These are phyloP conservation scores for Apodemus speciosus DNA, from an alignment of 2,113 vertebrate species.

Conservation along the genomic window DNA sequence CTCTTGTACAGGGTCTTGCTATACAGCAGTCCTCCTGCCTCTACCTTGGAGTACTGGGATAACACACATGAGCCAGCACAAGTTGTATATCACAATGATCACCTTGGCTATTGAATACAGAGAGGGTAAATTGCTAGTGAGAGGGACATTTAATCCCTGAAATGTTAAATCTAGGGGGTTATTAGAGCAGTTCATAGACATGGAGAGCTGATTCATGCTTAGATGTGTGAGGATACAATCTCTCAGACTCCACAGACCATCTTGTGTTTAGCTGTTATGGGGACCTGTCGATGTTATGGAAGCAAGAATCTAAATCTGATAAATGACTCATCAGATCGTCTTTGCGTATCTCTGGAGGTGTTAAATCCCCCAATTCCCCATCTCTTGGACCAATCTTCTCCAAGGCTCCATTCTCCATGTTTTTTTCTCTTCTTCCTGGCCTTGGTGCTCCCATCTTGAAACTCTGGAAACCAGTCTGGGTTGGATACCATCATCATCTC, in stretches of 20 bases:
- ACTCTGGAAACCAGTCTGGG: background rate
- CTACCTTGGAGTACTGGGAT: background rate
- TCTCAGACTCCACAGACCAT: background rate
- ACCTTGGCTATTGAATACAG: background rate
- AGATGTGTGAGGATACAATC: background rate
- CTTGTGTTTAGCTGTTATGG: background rate
- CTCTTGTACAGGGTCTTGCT: background rate
- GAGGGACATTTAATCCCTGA: background rate
- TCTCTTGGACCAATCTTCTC: background rate
- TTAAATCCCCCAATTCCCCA: background rate
- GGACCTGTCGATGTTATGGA: rapidly evolving
- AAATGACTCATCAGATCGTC: background rate
- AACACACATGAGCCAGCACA: too few species aligned
- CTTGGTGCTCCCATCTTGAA: background rate
- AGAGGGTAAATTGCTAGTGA: background rate
- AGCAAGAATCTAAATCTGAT: background rate
- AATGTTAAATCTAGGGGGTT: background rate
- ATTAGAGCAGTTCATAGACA: background rate
- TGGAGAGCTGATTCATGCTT: background rate
- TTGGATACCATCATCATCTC: background rate
- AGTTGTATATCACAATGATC: background rate
- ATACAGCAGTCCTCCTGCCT: background rate
- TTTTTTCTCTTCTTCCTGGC: background rate
- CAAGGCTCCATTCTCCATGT: background rate
- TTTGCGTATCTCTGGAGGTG: background rate